Evolutionary conservation across 2,113 vertebrate genomes (phyloP).

Genomic region (Corvus cornix): DNA sequence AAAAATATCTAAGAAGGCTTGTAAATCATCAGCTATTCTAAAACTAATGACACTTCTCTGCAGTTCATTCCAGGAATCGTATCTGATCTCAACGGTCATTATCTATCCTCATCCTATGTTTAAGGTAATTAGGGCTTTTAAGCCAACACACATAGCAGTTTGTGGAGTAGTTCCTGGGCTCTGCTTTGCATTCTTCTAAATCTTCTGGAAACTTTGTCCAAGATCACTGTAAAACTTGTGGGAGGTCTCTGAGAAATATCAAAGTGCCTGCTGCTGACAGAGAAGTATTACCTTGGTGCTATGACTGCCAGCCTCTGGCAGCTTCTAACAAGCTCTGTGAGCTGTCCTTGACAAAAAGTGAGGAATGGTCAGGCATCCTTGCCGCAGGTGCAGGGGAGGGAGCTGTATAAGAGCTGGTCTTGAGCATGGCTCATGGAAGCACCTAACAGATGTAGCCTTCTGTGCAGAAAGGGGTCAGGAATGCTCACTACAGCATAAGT

Average conservation of each 20-base stretch:
- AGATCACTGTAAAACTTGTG: not conserved
- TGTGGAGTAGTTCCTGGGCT: not conserved
- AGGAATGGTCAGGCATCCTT: not conserved
- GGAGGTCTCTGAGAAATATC: not conserved
- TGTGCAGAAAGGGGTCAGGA: not conserved
- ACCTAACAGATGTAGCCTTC: not conserved
- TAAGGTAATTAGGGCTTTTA: not conserved
- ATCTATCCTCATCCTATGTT: not conserved
- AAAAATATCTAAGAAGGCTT: not conserved
- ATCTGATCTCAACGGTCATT: not conserved
- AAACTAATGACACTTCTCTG: not conserved
- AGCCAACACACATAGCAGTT: not conserved
- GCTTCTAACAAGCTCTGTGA: not conserved
- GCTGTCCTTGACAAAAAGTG: not conserved
- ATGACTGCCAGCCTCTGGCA: not conserved
- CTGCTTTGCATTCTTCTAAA: not conserved
- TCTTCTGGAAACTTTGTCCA: not conserved
- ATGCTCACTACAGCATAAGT: not conserved
- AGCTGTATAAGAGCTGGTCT: not conserved
- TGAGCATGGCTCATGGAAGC: not conserved
- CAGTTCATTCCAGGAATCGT: not conserved
- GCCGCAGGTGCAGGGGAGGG: not conserved
- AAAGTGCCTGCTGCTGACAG: not conserved
- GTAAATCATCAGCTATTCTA: not conserved
- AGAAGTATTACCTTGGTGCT: not conserved